Evolutionary conservation across 2,113 vertebrate genomes (phyloP), one percentile per base, ranked within the genome.

Genomic region (Ceyx melanurus): DNA sequence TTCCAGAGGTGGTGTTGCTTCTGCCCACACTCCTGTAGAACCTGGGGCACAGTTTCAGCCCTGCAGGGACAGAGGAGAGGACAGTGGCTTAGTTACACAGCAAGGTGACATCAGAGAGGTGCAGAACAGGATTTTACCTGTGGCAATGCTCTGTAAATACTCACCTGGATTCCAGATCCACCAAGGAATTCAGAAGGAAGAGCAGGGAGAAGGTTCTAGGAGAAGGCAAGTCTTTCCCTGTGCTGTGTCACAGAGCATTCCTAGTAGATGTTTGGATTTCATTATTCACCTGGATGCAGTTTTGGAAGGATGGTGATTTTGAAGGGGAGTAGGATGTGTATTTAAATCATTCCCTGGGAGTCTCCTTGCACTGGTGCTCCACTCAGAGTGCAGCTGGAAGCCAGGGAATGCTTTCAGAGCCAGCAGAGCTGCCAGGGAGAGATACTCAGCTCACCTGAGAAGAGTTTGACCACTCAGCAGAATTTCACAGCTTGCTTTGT

Each of bases 351-450:
- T 91, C 95, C 91, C 88, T 90, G 13, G 77, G 89, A 92, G 80
- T 60, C 90, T 95, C 75, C 80, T 70, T 92, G 50, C 77, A 29
- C 6, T 96, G 93, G 77, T 88, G 58, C 92, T 96, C 82, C 92
- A 68, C 76, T 93, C 71, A 60, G 70, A 77, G 18, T 92, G 61
- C 71, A 78, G 35, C 28, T 82, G 93, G 84, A 74, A 88, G 85
- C 56, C 37, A 68, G 85, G 70, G 62, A 92, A 87, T 70, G 75
- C 75, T 93, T 75, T 85, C 74, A 70, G 86, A 43, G 61, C n/a
- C 8, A 33, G 53, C 53, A 65, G 70, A 95, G 67, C 35, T 61
- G 61, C 43, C 86, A 40, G 82, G 72, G 54, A 74, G 45, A 80
- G 88, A 89, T 58, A 31, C 72, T 82, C 20, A 22, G 8, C 51